Evolutionary conservation across 2,888 invertebrate species (phyloP), one percentile per base, ranked within the genome.

Genomic region (Acanthacorydalis orientalis): DNA sequence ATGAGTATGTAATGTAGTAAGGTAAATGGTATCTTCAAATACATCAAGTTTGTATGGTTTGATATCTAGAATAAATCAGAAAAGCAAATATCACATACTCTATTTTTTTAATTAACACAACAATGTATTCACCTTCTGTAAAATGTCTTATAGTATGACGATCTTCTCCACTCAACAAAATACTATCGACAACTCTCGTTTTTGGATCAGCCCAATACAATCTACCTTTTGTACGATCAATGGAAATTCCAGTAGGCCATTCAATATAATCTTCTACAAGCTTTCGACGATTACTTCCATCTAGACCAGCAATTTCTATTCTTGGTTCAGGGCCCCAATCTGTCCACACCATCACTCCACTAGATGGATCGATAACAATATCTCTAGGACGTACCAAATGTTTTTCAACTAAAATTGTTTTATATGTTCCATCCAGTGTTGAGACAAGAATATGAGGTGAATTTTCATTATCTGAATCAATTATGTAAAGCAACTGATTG

Each of bases 191-290:
- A 15, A 77, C 74, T 54, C 75, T 74, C 53, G 77, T 74, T 63
- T 86, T 85, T n/a, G 78, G 76, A 68, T 91, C 91, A 10, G 83
- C 77, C 83, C 86, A 87, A 69, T 89, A 90, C 4, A 91, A 63
- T 7, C 89, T 69, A n/a, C 70, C 68, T 0, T 80, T 79, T 1
- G 83, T 75, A 60, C 77, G 74, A 64, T 85, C 84, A 47, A 89
- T 71, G 6, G 87, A 78, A 42, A 90, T 69, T 53, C 87, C 83
- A 4, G 77, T 74, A 1, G 85, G 85, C 72, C 85, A 83, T 11
- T 80, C 73, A 51, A 81, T 68, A 4, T 71, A 68, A 48, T 69
- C 59, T 37, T 60, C 66, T 45, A 82, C 73, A 37, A 86, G 63
- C 49, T 69, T 66, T 54, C 69, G 70, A 52, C 72, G 66, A 14